Conservation (phyloP, 1,140 invertebrate genomes). For the Apocrypta bakeri region DNA sequence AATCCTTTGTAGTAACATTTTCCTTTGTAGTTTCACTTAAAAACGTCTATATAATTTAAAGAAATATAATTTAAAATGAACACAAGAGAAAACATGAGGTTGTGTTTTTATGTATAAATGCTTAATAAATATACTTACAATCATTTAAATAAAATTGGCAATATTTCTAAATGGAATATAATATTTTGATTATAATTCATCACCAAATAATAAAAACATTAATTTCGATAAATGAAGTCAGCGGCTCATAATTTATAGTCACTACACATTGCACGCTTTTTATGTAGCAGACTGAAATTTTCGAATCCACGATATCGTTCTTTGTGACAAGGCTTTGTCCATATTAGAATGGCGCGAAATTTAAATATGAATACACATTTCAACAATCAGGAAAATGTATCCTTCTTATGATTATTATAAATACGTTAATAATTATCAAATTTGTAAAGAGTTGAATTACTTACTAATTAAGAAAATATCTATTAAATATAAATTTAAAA, state of each 20-base stretch:
- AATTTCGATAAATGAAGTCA: too few species aligned
- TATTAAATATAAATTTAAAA: too few species aligned
- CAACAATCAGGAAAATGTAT: too few species aligned
- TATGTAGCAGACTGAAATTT: neutral
- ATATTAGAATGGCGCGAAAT: neutral
- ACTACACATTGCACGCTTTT: too few species aligned
- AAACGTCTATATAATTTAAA: neutral
- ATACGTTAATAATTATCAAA: too few species aligned
- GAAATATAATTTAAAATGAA: neutral
- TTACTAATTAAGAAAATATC: too few species aligned
- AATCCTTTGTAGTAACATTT: constrained; percentile 30
- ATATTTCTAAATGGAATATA: neutral
- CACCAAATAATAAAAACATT: neutral
- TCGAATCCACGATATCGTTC: too few species aligned
- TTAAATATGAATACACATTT: neutral
- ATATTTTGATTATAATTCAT: neutral
- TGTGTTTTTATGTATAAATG: neutral
- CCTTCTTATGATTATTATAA: too few species aligned
- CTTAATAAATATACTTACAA: neutral
- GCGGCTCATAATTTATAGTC: too few species aligned
- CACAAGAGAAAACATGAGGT: neutral
- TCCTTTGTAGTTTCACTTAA: neutral
- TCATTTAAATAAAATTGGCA: neutral
- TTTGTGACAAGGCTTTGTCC: too few species aligned
- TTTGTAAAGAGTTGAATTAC: too few species aligned